Percentiles rank a stretch among this genome's conserved stretches.
These are phyloP conservation scores for Characodon lateralis DNA, from an alignment of 2,797 vertebrate species.

Conservation along the genomic window DNA sequence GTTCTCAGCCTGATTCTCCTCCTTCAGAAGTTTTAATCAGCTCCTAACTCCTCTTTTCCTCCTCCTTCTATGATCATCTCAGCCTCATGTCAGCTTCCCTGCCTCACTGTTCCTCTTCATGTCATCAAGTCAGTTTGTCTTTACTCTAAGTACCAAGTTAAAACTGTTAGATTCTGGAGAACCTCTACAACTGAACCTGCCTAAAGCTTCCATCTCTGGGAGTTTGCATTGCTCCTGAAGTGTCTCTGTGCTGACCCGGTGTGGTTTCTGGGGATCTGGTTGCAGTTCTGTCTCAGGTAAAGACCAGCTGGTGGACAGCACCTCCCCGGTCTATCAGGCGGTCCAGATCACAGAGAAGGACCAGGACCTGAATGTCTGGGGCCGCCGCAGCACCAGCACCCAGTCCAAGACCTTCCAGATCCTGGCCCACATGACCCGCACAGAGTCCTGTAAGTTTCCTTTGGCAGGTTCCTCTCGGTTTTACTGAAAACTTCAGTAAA, in stretches of 20 bases:
- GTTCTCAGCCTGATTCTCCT: slow-evolving; percentile 54
- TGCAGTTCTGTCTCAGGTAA: slow-evolving; percentile 87
- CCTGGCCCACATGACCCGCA: slow-evolving; percentile 92
- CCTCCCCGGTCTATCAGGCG: slow-evolving; percentile 94
- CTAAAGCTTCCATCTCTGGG: not conserved
- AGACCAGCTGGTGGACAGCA: slow-evolving; percentile 86
- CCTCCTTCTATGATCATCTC: too few species aligned
- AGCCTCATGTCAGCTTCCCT: not conserved
- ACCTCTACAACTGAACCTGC: too few species aligned
- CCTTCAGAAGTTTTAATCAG: not conserved
- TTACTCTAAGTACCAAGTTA: not conserved
- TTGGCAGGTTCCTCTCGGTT: too few species aligned
- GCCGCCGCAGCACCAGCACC: slow-evolving; percentile 83
- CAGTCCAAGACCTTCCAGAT: slow-evolving; percentile 93
- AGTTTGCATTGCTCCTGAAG: not conserved
- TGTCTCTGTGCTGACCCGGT: slow-evolving; percentile 4
- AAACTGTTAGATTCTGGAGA: not conserved
- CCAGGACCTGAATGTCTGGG: slow-evolving; percentile 81
- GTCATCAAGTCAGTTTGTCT: not conserved
- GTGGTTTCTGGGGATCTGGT: slow-evolving; percentile 61
- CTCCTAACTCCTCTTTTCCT: not conserved
- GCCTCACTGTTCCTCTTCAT: not conserved
- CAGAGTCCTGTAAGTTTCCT: slow-evolving; percentile 87
- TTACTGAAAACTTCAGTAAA: too few species aligned
- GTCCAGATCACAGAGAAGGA: slow-evolving; percentile 78